phyloP scores from a whole-genome alignment of 2,888 invertebrate genomes.

The Leucoma salicis region DNA sequence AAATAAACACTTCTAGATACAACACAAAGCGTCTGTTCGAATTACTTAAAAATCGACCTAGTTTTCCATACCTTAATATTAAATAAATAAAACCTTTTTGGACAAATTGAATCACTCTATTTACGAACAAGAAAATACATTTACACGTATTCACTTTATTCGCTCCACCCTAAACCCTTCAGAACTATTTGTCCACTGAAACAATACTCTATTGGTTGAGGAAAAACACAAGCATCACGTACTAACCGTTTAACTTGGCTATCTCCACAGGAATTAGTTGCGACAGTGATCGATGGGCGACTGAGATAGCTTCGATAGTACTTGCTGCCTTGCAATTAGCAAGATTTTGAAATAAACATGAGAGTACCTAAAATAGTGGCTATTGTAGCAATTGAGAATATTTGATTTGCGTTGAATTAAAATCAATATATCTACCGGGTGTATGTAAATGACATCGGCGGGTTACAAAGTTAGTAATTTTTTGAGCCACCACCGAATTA shows the following conservation, averaged over 20 bases:
- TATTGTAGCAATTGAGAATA: too few relatives aligned
- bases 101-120: neutral
- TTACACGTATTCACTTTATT: constrained; percentile 9
- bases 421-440: too few relatives aligned
- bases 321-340: constrained; percentile 21
- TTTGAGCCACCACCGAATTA: too few relatives aligned
- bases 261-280: constrained; percentile 32
- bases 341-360: constrained; percentile 10
- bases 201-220: constrained; percentile 19
- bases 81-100: neutral
- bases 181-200: constrained; percentile 19
- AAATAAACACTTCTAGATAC: too few relatives aligned
- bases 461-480: too few relatives aligned
- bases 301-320: constrained; percentile 23
- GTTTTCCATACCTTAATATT: neutral
- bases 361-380: too few relatives aligned
- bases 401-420: too few relatives aligned
- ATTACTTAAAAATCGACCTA: too few relatives aligned
- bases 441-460: too few relatives aligned
- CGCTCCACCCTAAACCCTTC: constrained; percentile 10
- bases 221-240: constrained; percentile 18
- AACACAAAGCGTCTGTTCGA: too few relatives aligned
- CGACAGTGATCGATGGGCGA: constrained; percentile 33
- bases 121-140: constrained; percentile 10
- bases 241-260: constrained; percentile 24